phyloP scores from a whole-genome alignment of 37 sponge, comb jelly and placozoan species.

The Eunapius fragilis region DNA sequence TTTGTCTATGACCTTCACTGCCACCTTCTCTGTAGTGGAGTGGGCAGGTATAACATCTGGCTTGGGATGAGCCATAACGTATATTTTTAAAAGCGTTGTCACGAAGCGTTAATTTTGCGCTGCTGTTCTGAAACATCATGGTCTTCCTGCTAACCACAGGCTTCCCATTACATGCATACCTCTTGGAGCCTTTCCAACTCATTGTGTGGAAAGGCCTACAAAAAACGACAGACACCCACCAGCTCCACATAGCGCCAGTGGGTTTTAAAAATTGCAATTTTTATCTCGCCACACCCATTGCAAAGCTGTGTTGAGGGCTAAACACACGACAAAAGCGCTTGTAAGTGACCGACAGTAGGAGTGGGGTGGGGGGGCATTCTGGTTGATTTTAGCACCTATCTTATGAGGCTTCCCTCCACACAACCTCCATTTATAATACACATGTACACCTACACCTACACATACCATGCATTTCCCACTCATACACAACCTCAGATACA shows the following conservation, averaged over 20 bases:
- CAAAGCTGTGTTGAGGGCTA: neutral
- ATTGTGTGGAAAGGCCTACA: too few relatives aligned
- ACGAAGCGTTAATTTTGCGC: too few relatives aligned
- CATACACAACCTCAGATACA: neutral
- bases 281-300: neutral
- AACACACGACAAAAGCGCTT: neutral
- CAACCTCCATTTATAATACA: neutral
- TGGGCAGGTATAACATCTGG: too few relatives aligned
- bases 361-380: neutral
- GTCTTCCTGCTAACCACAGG: too few relatives aligned
- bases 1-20: conserved; percentile 89
- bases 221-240: too few relatives aligned
- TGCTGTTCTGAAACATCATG: too few relatives aligned
- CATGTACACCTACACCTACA: neutral
- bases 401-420: neutral
- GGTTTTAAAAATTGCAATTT: neutral
- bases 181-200: too few relatives aligned
- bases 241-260: too few relatives aligned
- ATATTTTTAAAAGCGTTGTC: too few relatives aligned
- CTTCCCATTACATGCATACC: too few relatives aligned
- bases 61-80: too few relatives aligned
- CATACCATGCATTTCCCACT: neutral
- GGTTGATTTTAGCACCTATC: neutral
- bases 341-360: neutral
- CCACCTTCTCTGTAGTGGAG: conserved; percentile 88